Evolutionary conservation across 1,140 invertebrate species (phyloP).

Genomic region (Drosophila funebris): DNA sequence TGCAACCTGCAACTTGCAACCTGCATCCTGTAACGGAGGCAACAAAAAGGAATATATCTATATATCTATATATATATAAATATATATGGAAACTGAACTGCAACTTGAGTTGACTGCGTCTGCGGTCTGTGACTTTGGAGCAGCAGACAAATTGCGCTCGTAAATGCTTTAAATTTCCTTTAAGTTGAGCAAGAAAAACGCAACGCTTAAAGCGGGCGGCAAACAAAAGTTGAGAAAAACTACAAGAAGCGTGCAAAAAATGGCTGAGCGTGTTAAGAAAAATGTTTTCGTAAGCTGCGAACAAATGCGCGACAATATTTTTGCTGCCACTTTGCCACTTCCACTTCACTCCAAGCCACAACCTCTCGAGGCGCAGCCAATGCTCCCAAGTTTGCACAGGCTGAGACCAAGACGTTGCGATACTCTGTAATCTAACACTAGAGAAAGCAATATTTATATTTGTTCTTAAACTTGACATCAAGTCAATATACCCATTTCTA

Average conservation of each 20-base stretch:
- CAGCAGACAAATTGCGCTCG: slow-evolving; percentile 75
- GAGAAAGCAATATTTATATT: not conserved
- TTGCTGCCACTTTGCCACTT: slow-evolving; percentile 49
- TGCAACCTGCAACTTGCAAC: slow-evolving; percentile 27
- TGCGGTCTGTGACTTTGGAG: slow-evolving; percentile 62
- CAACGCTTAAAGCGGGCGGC: slow-evolving; percentile 27
- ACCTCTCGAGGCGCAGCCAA: not conserved
- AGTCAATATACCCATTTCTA: not conserved
- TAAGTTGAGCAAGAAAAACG: slow-evolving; percentile 64
- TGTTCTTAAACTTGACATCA: not conserved
- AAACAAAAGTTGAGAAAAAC: slow-evolving; percentile 70
- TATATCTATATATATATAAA: slow-evolving; percentile 12
- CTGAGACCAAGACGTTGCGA: not conserved
- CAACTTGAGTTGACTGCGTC: slow-evolving; percentile 69
- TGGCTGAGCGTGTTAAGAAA: slow-evolving; percentile 77
- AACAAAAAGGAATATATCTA: slow-evolving; percentile 21
- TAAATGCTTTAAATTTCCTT: slow-evolving; percentile 80
- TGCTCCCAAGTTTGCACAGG: not conserved
- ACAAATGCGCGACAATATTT: slow-evolving; percentile 81
- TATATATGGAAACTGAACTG: slow-evolving; percentile 48
- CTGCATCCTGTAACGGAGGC: slow-evolving; percentile 16
- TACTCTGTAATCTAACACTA: not conserved
- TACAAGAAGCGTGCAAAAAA: slow-evolving; percentile 71
- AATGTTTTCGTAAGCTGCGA: slow-evolving; percentile 80
- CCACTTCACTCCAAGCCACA: slow-evolving; percentile 9